Percentiles rank a stretch among this genome's conserved stretches.
These are phyloP conservation scores for Drosophila planitibia DNA, from an alignment of 2,888 invertebrate genomes.

Conservation along the genomic window DNA sequence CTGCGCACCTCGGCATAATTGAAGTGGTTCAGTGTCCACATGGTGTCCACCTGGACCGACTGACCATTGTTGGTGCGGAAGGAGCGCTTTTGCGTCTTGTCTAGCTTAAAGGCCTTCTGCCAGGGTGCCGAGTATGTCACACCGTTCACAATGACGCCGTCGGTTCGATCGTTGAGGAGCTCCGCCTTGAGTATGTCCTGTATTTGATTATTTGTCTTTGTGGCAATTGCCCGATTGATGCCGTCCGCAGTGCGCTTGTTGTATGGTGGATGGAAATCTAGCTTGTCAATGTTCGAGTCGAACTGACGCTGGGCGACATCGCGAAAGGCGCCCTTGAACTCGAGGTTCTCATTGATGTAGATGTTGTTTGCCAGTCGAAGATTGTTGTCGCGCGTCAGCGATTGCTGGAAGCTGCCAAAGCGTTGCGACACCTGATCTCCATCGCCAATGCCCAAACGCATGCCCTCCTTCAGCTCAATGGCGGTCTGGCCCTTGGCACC, in stretches of 20 bases:
- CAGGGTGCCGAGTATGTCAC: slow-evolving; percentile 75
- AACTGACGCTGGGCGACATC: slow-evolving; percentile 88
- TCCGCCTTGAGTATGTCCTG: slow-evolving; percentile 89
- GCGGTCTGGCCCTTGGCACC: slow-evolving; percentile 89
- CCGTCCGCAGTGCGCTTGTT: slow-evolving; percentile 86
- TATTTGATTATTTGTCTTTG: slow-evolving; percentile 93
- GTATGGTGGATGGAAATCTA: slow-evolving; percentile 88
- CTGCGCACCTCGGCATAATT: slow-evolving; percentile 86
- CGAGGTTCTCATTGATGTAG: slow-evolving; percentile 88
- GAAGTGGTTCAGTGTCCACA: slow-evolving; percentile 83
- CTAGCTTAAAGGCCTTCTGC: slow-evolving; percentile 78
- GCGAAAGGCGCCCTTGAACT: slow-evolving; percentile 87
- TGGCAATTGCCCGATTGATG: slow-evolving; percentile 93
- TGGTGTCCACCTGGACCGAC: slow-evolving; percentile 80
- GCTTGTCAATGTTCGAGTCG: slow-evolving; percentile 88
- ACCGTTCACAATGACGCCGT: slow-evolving; percentile 82
- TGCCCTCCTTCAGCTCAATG: slow-evolving; percentile 87
- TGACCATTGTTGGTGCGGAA: slow-evolving; percentile 74
- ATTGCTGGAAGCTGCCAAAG: slow-evolving; percentile 76
- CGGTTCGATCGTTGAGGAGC: slow-evolving; percentile 79
- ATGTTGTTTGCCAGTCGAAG: slow-evolving; percentile 90
- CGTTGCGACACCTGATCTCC: slow-evolving; percentile 73
- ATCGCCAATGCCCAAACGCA: slow-evolving; percentile 84
- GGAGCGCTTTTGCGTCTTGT: slow-evolving; percentile 75
- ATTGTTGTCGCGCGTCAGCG: slow-evolving; percentile 76